Base-by-base conservation (phyloP, 1,140 invertebrate species). In the Drosophila busckii region DNA sequence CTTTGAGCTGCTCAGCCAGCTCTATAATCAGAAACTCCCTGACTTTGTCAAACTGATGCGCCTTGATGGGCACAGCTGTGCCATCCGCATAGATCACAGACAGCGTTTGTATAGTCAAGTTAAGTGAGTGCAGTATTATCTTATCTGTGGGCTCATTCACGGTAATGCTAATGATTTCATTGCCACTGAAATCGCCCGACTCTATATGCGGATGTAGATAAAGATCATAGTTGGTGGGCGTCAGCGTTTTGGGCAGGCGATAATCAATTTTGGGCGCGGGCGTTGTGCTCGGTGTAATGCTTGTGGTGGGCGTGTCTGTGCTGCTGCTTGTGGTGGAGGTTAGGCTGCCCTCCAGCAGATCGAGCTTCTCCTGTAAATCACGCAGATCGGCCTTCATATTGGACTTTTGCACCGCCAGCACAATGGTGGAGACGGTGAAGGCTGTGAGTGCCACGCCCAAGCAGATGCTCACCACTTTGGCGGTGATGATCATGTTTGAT, bases 201-300 rank as follows among this genome's bases (percentile, higher is more conserved):
- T 90, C 88, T 9, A 96, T 85, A 71, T 96, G 89, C 0, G 96
- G 95, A 69, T 92, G 88, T 16, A 97, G 87, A 9, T 89, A 90
- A 1, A 98, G 85, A 63, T 95, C 91, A 84, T 98, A 97, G 66
- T 93, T 91, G 2, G 89, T 65, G 0, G 96, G 96, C 6, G 88
- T 86, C 0, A 95, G 88, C 41, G 90, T 88, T 1, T 82, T 82
- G 0, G 94, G 91, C 32, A 98, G 88, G 9, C 93, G 89, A 68
- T 90, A 90, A 29, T 84, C 58, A 4, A 88, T 84, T 12, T 82
- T 66, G 0, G 75, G 75, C 0, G 46, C 13, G 1, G 2, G n/a
- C 5, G 75, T 65, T 6, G 73, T 52, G 2, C 22, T 12, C 0
- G 70, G 48, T 4, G 25, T 25, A 3, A 40, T 48, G 0, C 38